phyloP scores from a whole-genome alignment of 1,140 invertebrate genomes.

The Lordiphosa collinella region DNA sequence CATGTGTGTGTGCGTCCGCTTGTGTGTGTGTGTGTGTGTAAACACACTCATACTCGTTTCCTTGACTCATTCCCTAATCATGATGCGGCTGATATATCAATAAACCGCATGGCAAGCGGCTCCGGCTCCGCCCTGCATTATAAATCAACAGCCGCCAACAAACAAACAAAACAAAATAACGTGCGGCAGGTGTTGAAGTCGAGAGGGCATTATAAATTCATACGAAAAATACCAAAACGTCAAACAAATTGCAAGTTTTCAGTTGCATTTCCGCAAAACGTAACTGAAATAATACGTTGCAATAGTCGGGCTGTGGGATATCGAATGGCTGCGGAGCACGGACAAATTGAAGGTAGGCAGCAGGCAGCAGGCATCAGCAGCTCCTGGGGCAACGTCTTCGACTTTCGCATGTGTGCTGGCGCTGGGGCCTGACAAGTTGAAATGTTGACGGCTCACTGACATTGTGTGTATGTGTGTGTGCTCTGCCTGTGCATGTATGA shows the following conservation, averaged over 20 bases:
- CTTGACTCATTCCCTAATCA: slow-evolving; percentile 47
- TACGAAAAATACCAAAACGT: slow-evolving; percentile 71
- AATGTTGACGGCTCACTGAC: slow-evolving; percentile 74
- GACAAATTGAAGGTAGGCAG: slow-evolving; percentile 69
- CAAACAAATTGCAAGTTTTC: slow-evolving; percentile 77
- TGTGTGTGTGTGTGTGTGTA: slow-evolving; percentile 9
- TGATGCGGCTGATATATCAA: slow-evolving; percentile 59
- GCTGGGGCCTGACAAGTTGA: slow-evolving; percentile 69
- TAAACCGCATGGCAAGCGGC: slow-evolving; percentile 48
- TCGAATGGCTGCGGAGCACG: slow-evolving; percentile 49
- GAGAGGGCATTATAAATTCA: slow-evolving; percentile 68
- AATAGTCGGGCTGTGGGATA: slow-evolving; percentile 31
- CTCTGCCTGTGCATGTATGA: slow-evolving; percentile 60
- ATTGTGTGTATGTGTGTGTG: slow-evolving; percentile 28
- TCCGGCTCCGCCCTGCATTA: slow-evolving; percentile 31
- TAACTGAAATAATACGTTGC: slow-evolving; percentile 73
- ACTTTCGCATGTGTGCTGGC: slow-evolving; percentile 3
- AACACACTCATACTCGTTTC: slow-evolving; percentile 17
- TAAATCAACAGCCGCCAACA: slow-evolving; percentile 40
- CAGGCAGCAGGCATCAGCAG: slow-evolving; percentile 43
- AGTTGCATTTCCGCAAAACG: slow-evolving; percentile 77
- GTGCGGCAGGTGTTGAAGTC: slow-evolving; percentile 67
- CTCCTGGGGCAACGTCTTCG: slow-evolving; percentile 47
- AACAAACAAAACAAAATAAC: slow-evolving; percentile 20
- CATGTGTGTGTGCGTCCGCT: slow-evolving; percentile 47